Evolutionary conservation across 2,888 invertebrate genomes (phyloP).

Genomic region (Oscheius sp.): DNA sequence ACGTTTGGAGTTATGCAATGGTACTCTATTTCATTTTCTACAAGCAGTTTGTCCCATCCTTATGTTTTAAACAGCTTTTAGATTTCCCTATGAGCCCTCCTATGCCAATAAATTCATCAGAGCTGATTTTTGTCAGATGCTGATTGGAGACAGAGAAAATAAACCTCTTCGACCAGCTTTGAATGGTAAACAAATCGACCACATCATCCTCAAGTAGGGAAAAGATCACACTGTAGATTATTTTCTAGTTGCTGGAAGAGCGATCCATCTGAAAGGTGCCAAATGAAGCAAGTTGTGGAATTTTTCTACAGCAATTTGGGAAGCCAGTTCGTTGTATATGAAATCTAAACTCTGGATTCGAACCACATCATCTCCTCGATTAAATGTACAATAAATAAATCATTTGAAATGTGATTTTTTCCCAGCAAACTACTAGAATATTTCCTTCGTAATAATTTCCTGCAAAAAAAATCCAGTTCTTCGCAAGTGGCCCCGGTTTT

Average conservation of each 20-base stretch:
- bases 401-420: no score
- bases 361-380: no score
- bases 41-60: not conserved
- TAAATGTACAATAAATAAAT: no score
- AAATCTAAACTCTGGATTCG: no score
- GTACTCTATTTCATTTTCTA: slow-evolving; percentile 2
- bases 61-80: not conserved
- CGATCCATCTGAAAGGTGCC: not conserved
- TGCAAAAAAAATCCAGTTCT: no score
- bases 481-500: no score
- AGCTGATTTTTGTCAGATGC: not conserved
- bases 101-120: not conserved
- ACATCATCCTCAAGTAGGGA: not conserved
- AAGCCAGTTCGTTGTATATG: no score
- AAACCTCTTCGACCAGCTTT: not conserved
- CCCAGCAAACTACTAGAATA: no score
- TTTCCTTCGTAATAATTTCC: no score
- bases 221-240: not conserved
- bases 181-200: not conserved
- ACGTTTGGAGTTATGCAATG: slow-evolving; percentile 13
- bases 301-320: not conserved
- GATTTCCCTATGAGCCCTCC: not conserved
- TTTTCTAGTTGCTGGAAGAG: slow-evolving; percentile 10
- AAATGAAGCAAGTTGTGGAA: not conserved
- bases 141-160: not conserved